Percentiles rank a stretch among this genome's conserved stretches.
Conservation (phyloP, 2,113 vertebrate species). For the Amia ocellicauda region DNA sequence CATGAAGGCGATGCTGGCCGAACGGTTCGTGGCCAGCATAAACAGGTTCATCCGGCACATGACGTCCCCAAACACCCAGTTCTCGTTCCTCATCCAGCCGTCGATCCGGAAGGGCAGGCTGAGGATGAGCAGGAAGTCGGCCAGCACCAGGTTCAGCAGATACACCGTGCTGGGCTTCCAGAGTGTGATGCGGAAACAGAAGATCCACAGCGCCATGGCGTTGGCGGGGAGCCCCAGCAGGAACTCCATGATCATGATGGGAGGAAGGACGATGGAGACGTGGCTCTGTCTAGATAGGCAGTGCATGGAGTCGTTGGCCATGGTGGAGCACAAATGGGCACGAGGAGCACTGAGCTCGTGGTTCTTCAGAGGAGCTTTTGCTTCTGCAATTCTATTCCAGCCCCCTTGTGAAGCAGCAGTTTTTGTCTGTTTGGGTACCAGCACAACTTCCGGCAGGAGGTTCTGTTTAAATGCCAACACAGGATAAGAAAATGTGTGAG, state of each 20-base stretch:
- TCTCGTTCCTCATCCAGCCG: constrained; percentile 42
- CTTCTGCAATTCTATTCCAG: too few relatives aligned
- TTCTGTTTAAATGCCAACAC: too few relatives aligned
- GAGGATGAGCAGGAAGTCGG: constrained; percentile 59
- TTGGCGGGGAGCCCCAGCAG: constrained; percentile 62
- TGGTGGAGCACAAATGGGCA: too few relatives aligned
- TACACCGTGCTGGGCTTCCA: constrained; percentile 60
- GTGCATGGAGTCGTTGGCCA: background rate
- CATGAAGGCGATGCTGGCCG: constrained; percentile 63
- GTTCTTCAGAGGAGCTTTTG: too few relatives aligned
- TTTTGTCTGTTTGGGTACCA: too few relatives aligned
- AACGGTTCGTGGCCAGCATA: constrained; percentile 62
- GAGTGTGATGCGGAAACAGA: constrained; percentile 53
- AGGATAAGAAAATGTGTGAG: too few relatives aligned
- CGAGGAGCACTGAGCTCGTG: too few relatives aligned
- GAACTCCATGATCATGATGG: constrained; percentile 54
- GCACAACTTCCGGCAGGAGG: too few relatives aligned
- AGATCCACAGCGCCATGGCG: constrained; percentile 60
- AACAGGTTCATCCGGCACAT: constrained; percentile 60
- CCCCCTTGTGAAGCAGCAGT: too few relatives aligned
- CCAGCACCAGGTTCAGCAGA: constrained; percentile 62
- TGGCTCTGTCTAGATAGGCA: constrained; percentile 14
- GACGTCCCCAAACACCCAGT: constrained; percentile 55
- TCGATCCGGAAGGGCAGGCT: constrained; percentile 63
- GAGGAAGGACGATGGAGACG: constrained; percentile 47